phyloP scores from a whole-genome alignment of 1,140 invertebrate genomes.

The Tetraneura akinire region DNA sequence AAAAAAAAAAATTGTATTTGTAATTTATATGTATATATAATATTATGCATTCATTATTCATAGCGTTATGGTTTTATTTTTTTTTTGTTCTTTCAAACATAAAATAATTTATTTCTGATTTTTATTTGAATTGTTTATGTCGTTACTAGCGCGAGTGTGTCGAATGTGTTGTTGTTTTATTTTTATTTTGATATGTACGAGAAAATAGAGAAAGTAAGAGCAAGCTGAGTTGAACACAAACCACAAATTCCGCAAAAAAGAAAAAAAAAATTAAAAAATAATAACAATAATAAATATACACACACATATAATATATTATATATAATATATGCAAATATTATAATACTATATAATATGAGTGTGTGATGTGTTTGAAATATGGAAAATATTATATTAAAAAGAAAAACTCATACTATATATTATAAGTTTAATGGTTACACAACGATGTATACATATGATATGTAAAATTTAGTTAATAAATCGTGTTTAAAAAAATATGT shows the following conservation, averaged over 20 bases:
- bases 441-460: background rate
- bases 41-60: background rate
- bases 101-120: slow-evolving; percentile 3
- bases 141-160: slow-evolving; percentile 25
- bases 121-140: slow-evolving; percentile 21
- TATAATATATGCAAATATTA: background rate
- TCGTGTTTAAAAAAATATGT: slow-evolving; percentile 7
- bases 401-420: slow-evolving; percentile 16
- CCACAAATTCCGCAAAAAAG: slow-evolving; percentile 40
- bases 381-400: slow-evolving; percentile 41
- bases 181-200: slow-evolving; percentile 37
- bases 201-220: slow-evolving; percentile 38
- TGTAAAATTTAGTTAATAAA: background rate
- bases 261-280: too few species aligned
- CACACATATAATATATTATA: slow-evolving; percentile 14
- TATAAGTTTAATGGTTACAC: background rate
- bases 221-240: slow-evolving; percentile 49
- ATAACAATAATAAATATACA: slow-evolving; percentile 28
- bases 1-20: too few species aligned
- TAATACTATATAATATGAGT: background rate
- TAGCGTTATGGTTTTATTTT: slow-evolving; percentile 33
- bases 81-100: background rate
- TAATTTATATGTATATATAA: too few species aligned
- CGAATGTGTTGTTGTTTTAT: slow-evolving; percentile 38
- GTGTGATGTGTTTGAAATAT: slow-evolving; percentile 41